Conservation (phyloP, 2,113 vertebrate genomes). For the Typhlomys cinereus region DNA sequence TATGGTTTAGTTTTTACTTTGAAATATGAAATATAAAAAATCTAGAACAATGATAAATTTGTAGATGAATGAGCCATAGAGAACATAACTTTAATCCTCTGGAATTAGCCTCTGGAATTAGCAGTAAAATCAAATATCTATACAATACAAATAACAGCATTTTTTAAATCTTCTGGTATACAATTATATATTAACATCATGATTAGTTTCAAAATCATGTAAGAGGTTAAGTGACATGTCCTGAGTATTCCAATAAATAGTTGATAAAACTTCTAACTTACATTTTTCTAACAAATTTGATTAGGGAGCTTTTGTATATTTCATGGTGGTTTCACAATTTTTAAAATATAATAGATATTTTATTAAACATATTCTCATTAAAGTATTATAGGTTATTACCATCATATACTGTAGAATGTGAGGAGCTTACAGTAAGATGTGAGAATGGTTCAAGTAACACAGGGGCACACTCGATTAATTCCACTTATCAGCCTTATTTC, state of each 20-base stretch:
- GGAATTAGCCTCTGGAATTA: background rate
- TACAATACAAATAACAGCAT: background rate
- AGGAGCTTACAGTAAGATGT: background rate
- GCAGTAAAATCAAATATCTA: background rate
- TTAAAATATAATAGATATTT: background rate
- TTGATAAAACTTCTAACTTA: background rate
- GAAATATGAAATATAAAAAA: background rate
- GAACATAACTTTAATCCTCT: background rate
- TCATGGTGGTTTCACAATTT: background rate
- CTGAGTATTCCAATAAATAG: accelerated
- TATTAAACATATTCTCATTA: background rate
- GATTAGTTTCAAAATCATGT: constrained; percentile 27
- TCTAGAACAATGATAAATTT: background rate
- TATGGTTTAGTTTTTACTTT: background rate
- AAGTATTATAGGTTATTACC: background rate
- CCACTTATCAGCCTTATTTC: background rate
- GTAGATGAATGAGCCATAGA: background rate
- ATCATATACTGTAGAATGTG: background rate
- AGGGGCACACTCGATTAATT: background rate
- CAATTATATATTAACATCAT: background rate
- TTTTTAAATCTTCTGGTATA: background rate
- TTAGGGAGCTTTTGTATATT: background rate
- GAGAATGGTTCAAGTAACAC: background rate
- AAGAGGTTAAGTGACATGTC: background rate
- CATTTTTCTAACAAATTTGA: background rate